Evolutionary conservation across 2,888 invertebrate genomes (phyloP).

Genomic region (Prosopocoilus inquinatus): DNA sequence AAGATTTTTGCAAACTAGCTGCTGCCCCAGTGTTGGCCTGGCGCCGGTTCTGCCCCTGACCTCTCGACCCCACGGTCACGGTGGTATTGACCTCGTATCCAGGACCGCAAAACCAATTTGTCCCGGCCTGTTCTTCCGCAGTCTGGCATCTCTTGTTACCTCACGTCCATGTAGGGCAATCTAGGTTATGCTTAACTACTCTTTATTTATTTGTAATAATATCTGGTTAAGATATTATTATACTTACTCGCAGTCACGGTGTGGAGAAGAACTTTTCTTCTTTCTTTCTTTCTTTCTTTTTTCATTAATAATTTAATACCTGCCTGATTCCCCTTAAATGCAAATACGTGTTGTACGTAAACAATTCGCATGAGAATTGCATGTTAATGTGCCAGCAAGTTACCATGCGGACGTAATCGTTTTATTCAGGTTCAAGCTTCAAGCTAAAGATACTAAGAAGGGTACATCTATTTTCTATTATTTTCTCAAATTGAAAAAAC

Average conservation of each 20-base stretch:
- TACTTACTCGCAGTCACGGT: conserved; percentile 16
- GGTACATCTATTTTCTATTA: too few relatives aligned
- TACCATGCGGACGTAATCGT: not conserved
- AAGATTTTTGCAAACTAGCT: not conserved
- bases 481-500: too few relatives aligned
- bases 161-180: conserved; percentile 38
- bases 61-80: conserved; percentile 38
- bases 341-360: conserved; percentile 18
- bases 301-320: conserved; percentile 22
- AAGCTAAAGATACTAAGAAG: too few relatives aligned
- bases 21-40: conserved; percentile 21
- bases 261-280: too few relatives aligned
- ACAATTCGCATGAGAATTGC: conserved; percentile 8
- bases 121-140: conserved; percentile 22
- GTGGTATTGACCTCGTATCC: conserved; percentile 36
- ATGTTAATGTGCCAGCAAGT: not conserved
- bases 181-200: conserved; percentile 37
- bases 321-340: conserved; percentile 21
- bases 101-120: conserved; percentile 20
- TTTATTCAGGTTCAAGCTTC: too few relatives aligned
- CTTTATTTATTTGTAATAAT: conserved; percentile 34
- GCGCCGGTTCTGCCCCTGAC: conserved; percentile 31
- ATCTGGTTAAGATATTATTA: conserved; percentile 34
- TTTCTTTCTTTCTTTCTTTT: too few relatives aligned
- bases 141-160: conserved; percentile 26